phyloP scores from a whole-genome alignment of 2,888 invertebrate species.

The Parnassius mnemosyne region DNA sequence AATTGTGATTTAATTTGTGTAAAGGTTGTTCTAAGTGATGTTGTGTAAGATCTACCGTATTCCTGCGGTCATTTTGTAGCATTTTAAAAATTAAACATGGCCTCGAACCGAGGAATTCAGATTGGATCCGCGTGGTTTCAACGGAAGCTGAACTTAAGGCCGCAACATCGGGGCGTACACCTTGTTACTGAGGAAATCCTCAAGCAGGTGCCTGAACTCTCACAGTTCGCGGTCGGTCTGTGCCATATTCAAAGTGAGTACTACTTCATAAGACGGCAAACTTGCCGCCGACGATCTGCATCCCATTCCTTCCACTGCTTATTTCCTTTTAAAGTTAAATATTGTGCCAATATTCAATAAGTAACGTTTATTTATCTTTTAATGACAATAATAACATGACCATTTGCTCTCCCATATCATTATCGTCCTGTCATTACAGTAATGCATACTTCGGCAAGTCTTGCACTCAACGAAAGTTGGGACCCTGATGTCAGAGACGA shows the following conservation, averaged over 20 bases:
- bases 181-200: constrained; percentile 98
- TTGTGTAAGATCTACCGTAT: constrained; percentile 78
- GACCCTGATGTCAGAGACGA: constrained; percentile 98
- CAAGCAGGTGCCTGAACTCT: constrained; percentile 95
- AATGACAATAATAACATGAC: no score
- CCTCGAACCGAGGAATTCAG: constrained; percentile 95
- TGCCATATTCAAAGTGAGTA: constrained; percentile 98
- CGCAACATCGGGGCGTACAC: constrained; percentile 98
- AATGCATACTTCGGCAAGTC: constrained; percentile 98
- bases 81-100: constrained; percentile 85
- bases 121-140: constrained; percentile 99
- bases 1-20: constrained; percentile 83
- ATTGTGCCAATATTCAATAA: constrained; percentile 16
- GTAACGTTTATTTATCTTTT: no score
- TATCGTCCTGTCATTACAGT: constrained; percentile 80
- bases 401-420: no score
- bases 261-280: constrained; percentile 56
- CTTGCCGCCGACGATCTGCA: constrained; percentile 60
- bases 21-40: constrained; percentile 79
- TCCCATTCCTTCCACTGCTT: constrained; percentile 39
- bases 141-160: constrained; percentile 96
- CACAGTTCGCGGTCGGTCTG: constrained; percentile 96
- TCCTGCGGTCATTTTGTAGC: constrained; percentile 77
- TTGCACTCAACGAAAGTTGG: constrained; percentile 98
- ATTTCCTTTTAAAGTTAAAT: constrained; percentile 32